Percentiles rank a stretch among this genome's conserved stretches.
phyloP scores from a whole-genome alignment of 2,888 invertebrate genomes.

The Sycophila texana region DNA sequence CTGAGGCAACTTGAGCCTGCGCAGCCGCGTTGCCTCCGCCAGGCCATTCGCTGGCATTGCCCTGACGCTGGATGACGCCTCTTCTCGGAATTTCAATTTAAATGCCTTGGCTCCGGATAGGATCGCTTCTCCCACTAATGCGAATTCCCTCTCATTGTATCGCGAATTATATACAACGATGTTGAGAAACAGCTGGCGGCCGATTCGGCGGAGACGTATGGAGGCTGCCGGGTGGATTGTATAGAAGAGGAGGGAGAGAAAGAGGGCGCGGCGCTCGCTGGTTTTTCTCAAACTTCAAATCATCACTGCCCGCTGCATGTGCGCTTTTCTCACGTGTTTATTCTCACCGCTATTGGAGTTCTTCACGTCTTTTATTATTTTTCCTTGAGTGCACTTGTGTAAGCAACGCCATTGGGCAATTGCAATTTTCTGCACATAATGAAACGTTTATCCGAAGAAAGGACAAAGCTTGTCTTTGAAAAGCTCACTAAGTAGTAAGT shows the following conservation, averaged over 20 bases:
- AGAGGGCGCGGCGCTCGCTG: constrained; percentile 20
- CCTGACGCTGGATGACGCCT: not conserved
- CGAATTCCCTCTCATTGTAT: not conserved
- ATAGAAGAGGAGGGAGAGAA: not conserved
- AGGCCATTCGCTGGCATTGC: not conserved
- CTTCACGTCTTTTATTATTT: constrained; percentile 7
- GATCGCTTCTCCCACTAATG: too few species aligned
- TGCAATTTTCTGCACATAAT: constrained; percentile 28
- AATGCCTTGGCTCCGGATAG: not conserved
- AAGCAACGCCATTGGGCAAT: not conserved
- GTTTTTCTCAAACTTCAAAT: not conserved
- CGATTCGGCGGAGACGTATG: not conserved
- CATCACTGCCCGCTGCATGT: not conserved
- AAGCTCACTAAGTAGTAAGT: constrained; percentile 96
- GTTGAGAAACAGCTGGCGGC: too few species aligned
- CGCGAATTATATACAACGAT: not conserved
- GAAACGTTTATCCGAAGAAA: constrained; percentile 85
- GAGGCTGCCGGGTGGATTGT: not conserved
- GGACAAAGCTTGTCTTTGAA: constrained; percentile 90
- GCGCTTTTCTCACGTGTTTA: constrained; percentile 29
- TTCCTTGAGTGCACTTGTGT: not conserved
- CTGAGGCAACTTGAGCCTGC: constrained; percentile 5
- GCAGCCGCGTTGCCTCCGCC: constrained; percentile 29
- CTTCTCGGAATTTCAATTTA: constrained; percentile 1
- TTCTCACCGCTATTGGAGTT: constrained; percentile 6